Conservation (phyloP, 2,888 invertebrate genomes). For the Ochropacha duplaris region DNA sequence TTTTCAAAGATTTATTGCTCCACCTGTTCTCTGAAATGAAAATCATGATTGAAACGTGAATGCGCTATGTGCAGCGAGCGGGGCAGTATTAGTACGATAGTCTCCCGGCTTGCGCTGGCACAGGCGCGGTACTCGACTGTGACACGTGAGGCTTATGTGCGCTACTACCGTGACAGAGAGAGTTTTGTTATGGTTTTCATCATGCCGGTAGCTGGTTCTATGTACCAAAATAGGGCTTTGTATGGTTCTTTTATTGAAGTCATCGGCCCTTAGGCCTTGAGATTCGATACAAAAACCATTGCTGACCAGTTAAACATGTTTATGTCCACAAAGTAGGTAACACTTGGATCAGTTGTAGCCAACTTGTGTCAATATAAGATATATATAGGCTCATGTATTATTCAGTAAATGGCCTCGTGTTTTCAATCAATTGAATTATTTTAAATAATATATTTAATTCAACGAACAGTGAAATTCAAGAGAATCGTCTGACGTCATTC, state of each 20-base stretch:
- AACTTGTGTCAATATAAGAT: not conserved
- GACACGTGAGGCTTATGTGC: slow-evolving; percentile 55
- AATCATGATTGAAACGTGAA: slow-evolving; percentile 26
- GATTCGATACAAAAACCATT: not conserved
- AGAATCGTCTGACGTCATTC: slow-evolving; percentile 12
- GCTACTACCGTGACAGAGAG: slow-evolving; percentile 60
- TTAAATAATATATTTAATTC: not conserved
- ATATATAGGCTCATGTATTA: not conserved
- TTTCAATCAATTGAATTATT: slow-evolving; percentile 2
- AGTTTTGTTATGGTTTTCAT: slow-evolving; percentile 52
- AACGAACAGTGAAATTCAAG: slow-evolving; percentile 8
- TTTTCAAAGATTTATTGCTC: slow-evolving; percentile 31
- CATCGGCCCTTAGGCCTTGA: not conserved
- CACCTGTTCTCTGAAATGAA: slow-evolving; percentile 20
- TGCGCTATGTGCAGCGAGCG: slow-evolving; percentile 2
- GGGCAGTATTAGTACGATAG: slow-evolving; percentile 5
- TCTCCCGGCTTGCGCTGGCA: slow-evolving; percentile 24
- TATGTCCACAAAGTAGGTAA: not conserved
- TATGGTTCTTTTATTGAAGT: not conserved
- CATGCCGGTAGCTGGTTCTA: slow-evolving; percentile 17
- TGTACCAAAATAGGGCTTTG: not conserved
- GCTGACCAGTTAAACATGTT: not conserved
- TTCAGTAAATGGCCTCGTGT: not conserved
- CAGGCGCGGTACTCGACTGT: slow-evolving; percentile 54
- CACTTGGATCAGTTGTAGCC: not conserved